phyloP scores from a whole-genome alignment of 2,888 invertebrate genomes.

The Chalcis sispes region DNA sequence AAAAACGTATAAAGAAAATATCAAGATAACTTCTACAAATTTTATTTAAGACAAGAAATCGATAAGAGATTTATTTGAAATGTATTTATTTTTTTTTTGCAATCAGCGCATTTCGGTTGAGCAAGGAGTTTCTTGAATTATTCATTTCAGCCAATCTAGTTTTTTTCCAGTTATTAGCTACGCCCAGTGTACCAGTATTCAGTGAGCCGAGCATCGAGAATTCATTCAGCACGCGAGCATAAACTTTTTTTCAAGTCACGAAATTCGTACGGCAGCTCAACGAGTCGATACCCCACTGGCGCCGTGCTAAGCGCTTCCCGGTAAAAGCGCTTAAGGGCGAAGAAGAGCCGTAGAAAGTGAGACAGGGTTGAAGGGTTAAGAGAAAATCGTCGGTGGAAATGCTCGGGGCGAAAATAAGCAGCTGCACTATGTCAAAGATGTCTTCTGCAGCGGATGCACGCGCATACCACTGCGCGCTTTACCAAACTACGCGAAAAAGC shows the following conservation, averaged over 20 bases:
- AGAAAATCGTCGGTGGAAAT: slow-evolving; percentile 42
- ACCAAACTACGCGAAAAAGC: slow-evolving; percentile 29
- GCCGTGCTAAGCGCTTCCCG: slow-evolving; percentile 22
- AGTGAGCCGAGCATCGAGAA: slow-evolving; percentile 29
- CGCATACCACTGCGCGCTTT: slow-evolving; percentile 30
- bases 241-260: slow-evolving; percentile 33
- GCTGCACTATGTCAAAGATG: slow-evolving; percentile 53
- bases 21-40: too few relatives aligned
- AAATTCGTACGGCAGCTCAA: slow-evolving; percentile 17
- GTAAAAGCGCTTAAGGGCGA: slow-evolving; percentile 32
- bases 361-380: slow-evolving; percentile 2
- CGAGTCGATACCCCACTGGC: not conserved
- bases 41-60: too few relatives aligned
- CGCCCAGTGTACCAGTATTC: not conserved
- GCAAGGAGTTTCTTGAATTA: slow-evolving; percentile 16
- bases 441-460: slow-evolving; percentile 45
- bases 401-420: slow-evolving; percentile 44
- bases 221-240: slow-evolving; percentile 43
- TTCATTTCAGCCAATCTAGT: slow-evolving; percentile 30
- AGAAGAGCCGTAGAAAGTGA: not conserved
- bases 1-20: too few relatives aligned
- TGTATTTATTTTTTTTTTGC: too few relatives aligned
- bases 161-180: slow-evolving; percentile 38
- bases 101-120: not conserved
- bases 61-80: too few relatives aligned